Evolutionary conservation across 2,113 vertebrate genomes (phyloP), one percentile per base, ranked within the genome.

Genomic region (Epinephelus moara): DNA sequence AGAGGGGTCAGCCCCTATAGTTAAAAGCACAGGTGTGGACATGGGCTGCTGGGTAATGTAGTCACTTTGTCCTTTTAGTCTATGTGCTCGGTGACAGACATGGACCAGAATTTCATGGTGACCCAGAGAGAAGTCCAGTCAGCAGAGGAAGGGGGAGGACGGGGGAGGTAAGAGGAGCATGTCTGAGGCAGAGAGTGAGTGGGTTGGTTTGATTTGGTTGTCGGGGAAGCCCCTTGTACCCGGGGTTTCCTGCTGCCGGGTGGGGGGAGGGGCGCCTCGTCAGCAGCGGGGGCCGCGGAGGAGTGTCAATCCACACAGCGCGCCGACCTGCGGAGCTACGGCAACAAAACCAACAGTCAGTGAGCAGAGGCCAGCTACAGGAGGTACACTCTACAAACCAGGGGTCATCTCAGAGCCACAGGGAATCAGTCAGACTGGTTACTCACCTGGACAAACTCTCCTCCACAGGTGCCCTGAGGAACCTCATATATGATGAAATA

Each of bases 71-170:
- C 45, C 62, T 86, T 85, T 78, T 66, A 68, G 40, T 49, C 23
- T 70, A 70, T 64, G 40, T 30, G 84, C 60, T 87, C 52, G 12
- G 62, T 23, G 30, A 9, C 52, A 80, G 84, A 92, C 86, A 89
- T 85, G 86, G 91, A 95, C 94, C 95, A 96, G 91, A 93, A 88
- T 95, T 96, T 96, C 94, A 92, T 84, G 87, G 83, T 85, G 82
- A 91, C 91, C 94, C 95, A 84, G 93, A 84, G 78, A 86, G 69
- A 83, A 84, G 88, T 92, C 88, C 94, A 85, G 91, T 93, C 90
- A 91, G 94, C 63, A 78, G 61, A 62, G 78, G 87, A 92, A 83
- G 92, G 30, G 91, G 40, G 56, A 83, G 90, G 94, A 87, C 19
- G 25, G 25, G 88, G 71, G 56, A 17, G 87, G 90, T 92, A 88